Evolutionary conservation across 2,888 invertebrate species (phyloP).

Genomic region (Scaptomyza reducta): DNA sequence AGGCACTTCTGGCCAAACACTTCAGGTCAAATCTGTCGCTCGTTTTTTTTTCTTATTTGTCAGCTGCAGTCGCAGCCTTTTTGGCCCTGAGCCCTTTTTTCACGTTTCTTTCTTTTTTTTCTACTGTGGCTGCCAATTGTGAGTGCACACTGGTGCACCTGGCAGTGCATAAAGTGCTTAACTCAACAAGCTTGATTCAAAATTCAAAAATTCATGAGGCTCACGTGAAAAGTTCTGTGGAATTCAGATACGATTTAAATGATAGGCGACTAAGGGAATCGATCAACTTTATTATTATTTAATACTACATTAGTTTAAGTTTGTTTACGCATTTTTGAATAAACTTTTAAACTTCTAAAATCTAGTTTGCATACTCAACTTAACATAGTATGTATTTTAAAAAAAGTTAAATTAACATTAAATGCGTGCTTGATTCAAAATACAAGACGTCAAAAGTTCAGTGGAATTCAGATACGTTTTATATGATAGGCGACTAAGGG

Average conservation of each 20-base stretch:
- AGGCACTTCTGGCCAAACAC: constrained; percentile 9
- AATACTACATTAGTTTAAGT: too few relatives aligned
- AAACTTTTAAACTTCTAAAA: too few relatives aligned
- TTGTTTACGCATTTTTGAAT: too few relatives aligned
- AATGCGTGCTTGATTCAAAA: too few relatives aligned
- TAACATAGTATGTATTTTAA: too few relatives aligned
- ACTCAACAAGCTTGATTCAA: constrained; percentile 2
- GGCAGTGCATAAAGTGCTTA: constrained; percentile 1
- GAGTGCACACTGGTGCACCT: constrained; percentile 11
- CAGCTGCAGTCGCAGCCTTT: constrained; percentile 11
- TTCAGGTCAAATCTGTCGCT: constrained; percentile 4
- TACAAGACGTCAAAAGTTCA: too few relatives aligned
- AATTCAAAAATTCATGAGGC: not conserved
- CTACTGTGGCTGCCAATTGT: constrained; percentile 34
- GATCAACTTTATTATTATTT: too few relatives aligned
- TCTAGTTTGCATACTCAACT: too few relatives aligned
- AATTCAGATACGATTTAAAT: not conserved
- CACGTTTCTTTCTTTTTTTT: constrained; percentile 1
- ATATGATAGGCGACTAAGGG: too few relatives aligned
- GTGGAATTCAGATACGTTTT: too few relatives aligned
- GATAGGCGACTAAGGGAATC: too few relatives aligned
- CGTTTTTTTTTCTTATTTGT: not conserved
- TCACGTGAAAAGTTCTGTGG: not conserved
- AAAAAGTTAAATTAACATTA: not conserved
- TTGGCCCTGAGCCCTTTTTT: constrained; percentile 47